Percentiles rank a stretch among this genome's conserved stretches.
phyloP scores from a whole-genome alignment of 2,797 vertebrate species.

The Typhlichthys eigenmanni region DNA sequence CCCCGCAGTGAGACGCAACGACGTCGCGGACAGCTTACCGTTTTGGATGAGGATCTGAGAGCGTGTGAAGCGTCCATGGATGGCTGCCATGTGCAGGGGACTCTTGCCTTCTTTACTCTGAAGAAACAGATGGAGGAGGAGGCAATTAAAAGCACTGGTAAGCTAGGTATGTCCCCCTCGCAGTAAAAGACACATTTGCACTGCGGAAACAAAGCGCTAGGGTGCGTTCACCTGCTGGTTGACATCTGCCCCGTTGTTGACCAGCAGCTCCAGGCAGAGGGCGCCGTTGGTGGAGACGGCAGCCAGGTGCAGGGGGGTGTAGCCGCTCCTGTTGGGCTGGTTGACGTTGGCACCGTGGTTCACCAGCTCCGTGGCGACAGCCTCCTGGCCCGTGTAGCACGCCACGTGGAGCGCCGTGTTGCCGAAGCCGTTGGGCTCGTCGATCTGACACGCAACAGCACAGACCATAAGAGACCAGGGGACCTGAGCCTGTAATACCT shows the following conservation, averaged over 20 bases:
- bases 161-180: not conserved
- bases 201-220: conserved; percentile 2
- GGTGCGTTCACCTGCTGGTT: conserved; percentile 87
- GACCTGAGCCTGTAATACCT: too few species aligned
- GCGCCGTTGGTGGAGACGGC: conserved; percentile 95
- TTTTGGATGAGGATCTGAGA: conserved; percentile 98
- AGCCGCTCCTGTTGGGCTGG: conserved; percentile 93
- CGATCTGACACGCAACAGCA: conserved; percentile 76
- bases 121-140: conserved; percentile 21
- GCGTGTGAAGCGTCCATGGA: conserved; percentile 94
- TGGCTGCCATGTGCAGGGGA: conserved; percentile 96
- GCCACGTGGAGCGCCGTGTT: conserved; percentile 96
- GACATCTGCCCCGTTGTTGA: conserved; percentile 95
- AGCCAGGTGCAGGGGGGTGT: conserved; percentile 93
- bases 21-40: conserved; percentile 69
- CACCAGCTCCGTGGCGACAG: conserved; percentile 92
- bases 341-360: conserved; percentile 95
- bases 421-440: conserved; percentile 91
- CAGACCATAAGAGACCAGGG: not conserved
- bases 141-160: not conserved
- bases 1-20: not conserved
- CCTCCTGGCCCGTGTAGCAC: conserved; percentile 95
- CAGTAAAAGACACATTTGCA: not conserved
- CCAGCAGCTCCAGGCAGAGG: conserved; percentile 94
- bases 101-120: conserved; percentile 98